Evolutionary conservation across 2,113 vertebrate genomes (phyloP), one percentile per base, ranked within the genome.

Genomic region (Mesitornis unicolor): DNA sequence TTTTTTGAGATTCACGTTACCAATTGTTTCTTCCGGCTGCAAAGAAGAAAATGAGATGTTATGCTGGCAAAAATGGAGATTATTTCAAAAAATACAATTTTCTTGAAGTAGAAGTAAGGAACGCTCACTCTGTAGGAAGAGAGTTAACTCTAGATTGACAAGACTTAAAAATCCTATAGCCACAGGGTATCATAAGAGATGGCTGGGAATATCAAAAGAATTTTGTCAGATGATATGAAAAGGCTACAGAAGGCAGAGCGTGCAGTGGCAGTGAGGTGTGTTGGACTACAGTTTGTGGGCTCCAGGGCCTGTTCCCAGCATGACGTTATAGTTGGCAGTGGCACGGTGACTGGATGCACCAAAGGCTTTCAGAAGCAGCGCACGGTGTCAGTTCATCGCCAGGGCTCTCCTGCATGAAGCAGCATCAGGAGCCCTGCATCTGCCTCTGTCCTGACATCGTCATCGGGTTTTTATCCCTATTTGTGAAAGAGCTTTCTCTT

Each of bases 381-480:
- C 0, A 1, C 15, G 47, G 16, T 1, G 1, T 33, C 71, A 3
- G 5, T 28, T 38, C 47, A 7, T 29, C 35, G 40, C 29, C 31
- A 24, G 69, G 42, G 26, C 61, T 87, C 28, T 59, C 25, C 26
- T 70, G 56, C 1, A 0, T 18, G 45, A 24, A 71, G 61, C 54
- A 45, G 64, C 64, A 38, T 28, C 38, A 29, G 70, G n/a, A n/a
- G n/a, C n/a, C n/a, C n/a, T n/a, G n/a, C n/a, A n/a, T n/a, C n/a
- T n/a, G n/a, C 25, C 25, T 38, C 60, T 9, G 12, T 28, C 67
- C 24, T 17, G 18, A 35, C 36, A 3, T 8, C 1, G 0, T 47
- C 2, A 2, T 1, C n/a, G 0, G 1, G 2, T 29, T 57, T 84
- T 54, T 43, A n/a, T n/a, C n/a, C n/a, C n/a, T n/a, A n/a, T n/a